phyloP scores from a whole-genome alignment of 2,797 vertebrate genomes.

The Microhierax caerulescens region DNA sequence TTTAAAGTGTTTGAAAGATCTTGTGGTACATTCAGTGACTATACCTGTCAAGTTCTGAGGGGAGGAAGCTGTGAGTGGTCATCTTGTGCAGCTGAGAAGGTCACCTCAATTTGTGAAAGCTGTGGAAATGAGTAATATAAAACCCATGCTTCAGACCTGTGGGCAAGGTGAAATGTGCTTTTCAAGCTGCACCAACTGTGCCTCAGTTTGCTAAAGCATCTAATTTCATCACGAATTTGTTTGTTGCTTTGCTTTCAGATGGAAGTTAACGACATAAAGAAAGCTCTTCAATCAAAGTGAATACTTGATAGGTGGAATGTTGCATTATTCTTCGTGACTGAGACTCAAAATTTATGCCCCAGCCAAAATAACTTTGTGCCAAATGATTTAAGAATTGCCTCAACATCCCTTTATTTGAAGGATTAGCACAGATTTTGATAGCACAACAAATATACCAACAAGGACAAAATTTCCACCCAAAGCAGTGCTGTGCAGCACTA shows the following conservation, averaged over 20 bases:
- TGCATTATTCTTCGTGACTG: constrained; percentile 75
- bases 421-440: constrained; percentile 82
- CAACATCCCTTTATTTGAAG: constrained; percentile 74
- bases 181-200: background rate
- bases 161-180: background rate
- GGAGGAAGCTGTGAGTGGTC: background rate
- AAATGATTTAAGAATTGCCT: constrained; percentile 87
- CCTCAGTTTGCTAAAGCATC: background rate
- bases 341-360: constrained; percentile 78
- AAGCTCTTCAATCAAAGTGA: constrained; percentile 93
- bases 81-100: background rate
- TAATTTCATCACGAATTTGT: background rate
- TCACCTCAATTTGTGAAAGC: background rate
- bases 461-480: constrained; percentile 66
- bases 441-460: constrained; percentile 79
- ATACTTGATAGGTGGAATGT: constrained; percentile 70
- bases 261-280: constrained; percentile 98
- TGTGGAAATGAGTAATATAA: background rate
- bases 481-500: constrained; percentile 62
- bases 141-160: fast-evolving
- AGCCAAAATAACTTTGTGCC: constrained; percentile 92
- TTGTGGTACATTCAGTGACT: background rate
- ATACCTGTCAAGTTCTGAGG: background rate
- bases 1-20: background rate
- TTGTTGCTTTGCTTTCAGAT: constrained; percentile 81